Evolutionary conservation across 2,888 invertebrate species (phyloP).

Genomic region (Automeris io): DNA sequence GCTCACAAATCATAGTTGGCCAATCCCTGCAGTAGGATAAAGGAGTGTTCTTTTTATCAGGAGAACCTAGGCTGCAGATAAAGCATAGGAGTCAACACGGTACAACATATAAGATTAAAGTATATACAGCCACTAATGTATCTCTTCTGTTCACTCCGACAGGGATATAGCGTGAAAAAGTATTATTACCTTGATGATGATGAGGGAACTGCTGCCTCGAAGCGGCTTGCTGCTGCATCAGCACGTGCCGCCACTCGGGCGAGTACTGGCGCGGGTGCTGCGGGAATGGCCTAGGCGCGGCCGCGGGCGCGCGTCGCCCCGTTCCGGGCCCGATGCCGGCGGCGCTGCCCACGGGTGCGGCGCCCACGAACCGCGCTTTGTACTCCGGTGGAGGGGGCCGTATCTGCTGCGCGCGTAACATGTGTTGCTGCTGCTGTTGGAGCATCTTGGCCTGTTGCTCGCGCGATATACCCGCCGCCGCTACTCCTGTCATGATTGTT

Average conservation of each 20-base stretch:
- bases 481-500: conserved; percentile 40
- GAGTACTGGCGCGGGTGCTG: conserved; percentile 61
- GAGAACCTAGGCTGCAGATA: too few species aligned
- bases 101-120: too few species aligned
- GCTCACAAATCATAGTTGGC: too few species aligned
- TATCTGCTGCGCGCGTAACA: conserved; percentile 73
- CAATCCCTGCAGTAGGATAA: too few species aligned
- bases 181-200: conserved; percentile 70
- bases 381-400: conserved; percentile 92
- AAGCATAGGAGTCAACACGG: too few species aligned
- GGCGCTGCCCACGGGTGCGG: conserved; percentile 16
- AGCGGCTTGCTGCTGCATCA: conserved; percentile 78
- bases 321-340: conserved; percentile 57
- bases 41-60: too few species aligned
- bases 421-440: conserved; percentile 82
- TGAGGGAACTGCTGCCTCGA: conserved; percentile 62
- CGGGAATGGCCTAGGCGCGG: conserved; percentile 40
- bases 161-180: too few species aligned
- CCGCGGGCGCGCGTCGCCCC: conserved; percentile 35
- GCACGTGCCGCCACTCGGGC: conserved; percentile 69
- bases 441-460: conserved; percentile 82
- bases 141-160: too few species aligned
- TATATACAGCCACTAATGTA: too few species aligned
- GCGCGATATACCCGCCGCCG: conserved; percentile 67
- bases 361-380: conserved; percentile 80